A percentile compares a stretch with the other conserved stretches of the same genome.
phyloP scores from a whole-genome alignment of 2,797 vertebrate species.

The Alosa sapidissima region DNA sequence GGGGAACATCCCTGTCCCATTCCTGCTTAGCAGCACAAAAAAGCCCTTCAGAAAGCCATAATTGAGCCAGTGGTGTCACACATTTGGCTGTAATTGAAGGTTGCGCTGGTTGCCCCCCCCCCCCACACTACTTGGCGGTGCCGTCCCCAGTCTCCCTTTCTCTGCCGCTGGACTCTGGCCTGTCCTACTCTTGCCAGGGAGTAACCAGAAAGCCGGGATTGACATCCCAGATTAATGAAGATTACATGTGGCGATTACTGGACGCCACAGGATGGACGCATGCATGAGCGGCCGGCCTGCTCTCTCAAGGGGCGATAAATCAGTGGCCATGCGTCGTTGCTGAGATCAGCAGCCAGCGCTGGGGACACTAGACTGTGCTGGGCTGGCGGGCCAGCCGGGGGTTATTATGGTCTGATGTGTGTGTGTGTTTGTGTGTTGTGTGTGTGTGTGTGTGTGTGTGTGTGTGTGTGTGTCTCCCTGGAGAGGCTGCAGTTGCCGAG shows the following conservation, averaged over 20 bases:
- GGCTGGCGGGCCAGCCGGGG: slow-evolving; percentile 27
- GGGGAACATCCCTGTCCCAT: slow-evolving; percentile 24
- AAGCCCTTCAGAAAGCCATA: slow-evolving; percentile 39
- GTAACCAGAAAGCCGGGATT: slow-evolving; percentile 70
- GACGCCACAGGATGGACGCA: slow-evolving; percentile 57
- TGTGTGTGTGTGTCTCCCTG: background rate
- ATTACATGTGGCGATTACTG: slow-evolving; percentile 70
- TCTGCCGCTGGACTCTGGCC: background rate
- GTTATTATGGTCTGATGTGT: background rate
- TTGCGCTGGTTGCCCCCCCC: background rate
- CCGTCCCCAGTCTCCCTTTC: slow-evolving; percentile 24
- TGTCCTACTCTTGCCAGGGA: slow-evolving; percentile 52
- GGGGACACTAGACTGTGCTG: slow-evolving; percentile 24
- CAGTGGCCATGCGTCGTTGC: slow-evolving; percentile 52
- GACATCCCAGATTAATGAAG: slow-evolving; percentile 76
- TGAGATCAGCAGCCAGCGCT: slow-evolving; percentile 16
- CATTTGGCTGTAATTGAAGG: slow-evolving; percentile 48
- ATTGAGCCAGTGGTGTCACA: slow-evolving; percentile 45
- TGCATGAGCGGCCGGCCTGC: slow-evolving; percentile 58
- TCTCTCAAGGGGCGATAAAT: slow-evolving; percentile 66
- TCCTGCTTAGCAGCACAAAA: slow-evolving; percentile 24
- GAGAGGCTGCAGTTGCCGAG: background rate
- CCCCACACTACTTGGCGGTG: background rate
- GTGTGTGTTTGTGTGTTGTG: background rate
- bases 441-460: background rate